These are phyloP conservation scores for Eulemur rubriventer DNA, from an alignment of 2,797 vertebrate genomes.

Conservation along the genomic window DNA sequence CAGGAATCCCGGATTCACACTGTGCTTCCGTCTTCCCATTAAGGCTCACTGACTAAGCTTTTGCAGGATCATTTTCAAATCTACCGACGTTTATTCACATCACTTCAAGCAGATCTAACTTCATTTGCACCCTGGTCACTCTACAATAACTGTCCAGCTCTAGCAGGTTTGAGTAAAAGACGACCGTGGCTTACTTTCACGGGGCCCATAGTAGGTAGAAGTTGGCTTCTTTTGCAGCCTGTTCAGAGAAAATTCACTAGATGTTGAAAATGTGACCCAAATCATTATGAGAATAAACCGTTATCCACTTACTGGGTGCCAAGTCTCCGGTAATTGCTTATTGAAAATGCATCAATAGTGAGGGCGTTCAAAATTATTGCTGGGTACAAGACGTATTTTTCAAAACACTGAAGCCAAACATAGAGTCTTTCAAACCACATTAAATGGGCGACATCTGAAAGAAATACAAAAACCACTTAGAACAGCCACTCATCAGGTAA, in stretches of 20 bases:
- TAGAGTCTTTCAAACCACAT: slow-evolving; percentile 99
- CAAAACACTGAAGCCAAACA: slow-evolving; percentile 96
- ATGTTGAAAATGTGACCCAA: neutral
- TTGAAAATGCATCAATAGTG: slow-evolving; percentile 94
- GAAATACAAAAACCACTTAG: slow-evolving; percentile 69
- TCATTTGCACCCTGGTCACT: neutral
- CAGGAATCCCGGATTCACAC: neutral
- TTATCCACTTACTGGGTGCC: slow-evolving; percentile 93
- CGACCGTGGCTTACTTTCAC: slow-evolving; percentile 28
- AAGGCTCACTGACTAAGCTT: neutral
- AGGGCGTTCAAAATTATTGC: slow-evolving; percentile 96
- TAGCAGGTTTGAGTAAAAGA: slow-evolving; percentile 31
- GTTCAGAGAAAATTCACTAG: neutral
- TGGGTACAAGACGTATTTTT: slow-evolving; percentile 97
- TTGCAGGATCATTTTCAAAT: slow-evolving; percentile 34
- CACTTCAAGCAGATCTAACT: slow-evolving; percentile 13
- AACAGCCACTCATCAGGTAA: neutral
- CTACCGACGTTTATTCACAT: slow-evolving; percentile 38
- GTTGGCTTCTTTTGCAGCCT: neutral
- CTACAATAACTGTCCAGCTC: neutral
- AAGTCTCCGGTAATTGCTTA: slow-evolving; percentile 95
- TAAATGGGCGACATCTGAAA: slow-evolving; percentile 94
- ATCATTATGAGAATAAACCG: neutral
- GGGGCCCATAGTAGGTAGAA: neutral
- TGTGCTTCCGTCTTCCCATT: slow-evolving; percentile 2